These are phyloP conservation scores for Coregonus sp. DNA, from an alignment of 2,797 vertebrate species.

Conservation along the genomic window DNA sequence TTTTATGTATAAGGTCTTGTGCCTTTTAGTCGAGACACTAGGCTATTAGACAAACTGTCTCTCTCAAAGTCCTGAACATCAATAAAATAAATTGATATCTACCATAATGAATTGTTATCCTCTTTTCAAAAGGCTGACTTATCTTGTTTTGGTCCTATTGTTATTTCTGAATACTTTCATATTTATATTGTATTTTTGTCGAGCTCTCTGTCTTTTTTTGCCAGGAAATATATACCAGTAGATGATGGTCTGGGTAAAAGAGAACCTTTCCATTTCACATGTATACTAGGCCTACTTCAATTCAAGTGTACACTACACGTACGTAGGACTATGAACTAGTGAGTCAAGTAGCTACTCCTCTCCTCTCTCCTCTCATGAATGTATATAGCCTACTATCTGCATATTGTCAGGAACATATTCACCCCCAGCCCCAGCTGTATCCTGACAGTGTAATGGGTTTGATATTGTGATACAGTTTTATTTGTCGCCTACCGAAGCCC, in stretches of 20 bases:
- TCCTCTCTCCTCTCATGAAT: too few species aligned
- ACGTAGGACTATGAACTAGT: too few species aligned
- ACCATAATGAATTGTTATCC: background rate
- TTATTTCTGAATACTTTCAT: background rate
- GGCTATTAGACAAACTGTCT: constrained; percentile 27
- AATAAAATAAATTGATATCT: constrained; percentile 30
- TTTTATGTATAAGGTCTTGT: constrained; percentile 20
- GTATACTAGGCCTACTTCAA: too few species aligned
- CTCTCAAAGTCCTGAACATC: constrained; percentile 20
- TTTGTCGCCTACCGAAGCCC: constrained; percentile 37
- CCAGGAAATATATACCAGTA: too few species aligned
- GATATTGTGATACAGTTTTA: constrained; percentile 45
- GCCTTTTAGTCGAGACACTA: too few species aligned
- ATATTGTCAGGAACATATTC: too few species aligned
- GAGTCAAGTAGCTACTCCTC: too few species aligned
- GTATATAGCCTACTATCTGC: too few species aligned
- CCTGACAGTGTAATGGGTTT: constrained; percentile 43
- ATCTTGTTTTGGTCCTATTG: background rate
- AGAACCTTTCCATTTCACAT: too few species aligned
- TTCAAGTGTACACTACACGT: too few species aligned
- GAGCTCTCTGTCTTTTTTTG: too few species aligned
- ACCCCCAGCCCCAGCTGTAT: background rate
- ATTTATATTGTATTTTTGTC: background rate
- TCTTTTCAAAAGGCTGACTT: background rate
- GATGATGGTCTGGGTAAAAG: too few species aligned